phyloP scores from a whole-genome alignment of 2,888 invertebrate genomes.

The Tribolium freemani region DNA sequence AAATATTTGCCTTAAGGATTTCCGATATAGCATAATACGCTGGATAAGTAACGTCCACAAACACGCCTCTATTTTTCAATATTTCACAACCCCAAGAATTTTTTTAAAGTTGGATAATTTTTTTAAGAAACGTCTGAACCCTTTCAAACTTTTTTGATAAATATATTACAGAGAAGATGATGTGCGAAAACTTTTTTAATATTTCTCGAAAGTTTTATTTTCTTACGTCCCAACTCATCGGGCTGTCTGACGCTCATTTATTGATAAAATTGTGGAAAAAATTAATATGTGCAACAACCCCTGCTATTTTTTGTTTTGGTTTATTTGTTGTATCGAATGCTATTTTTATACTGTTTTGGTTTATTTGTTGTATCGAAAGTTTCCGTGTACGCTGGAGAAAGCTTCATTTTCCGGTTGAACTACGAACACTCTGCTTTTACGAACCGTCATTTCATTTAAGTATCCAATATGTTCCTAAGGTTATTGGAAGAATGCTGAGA shows the following conservation, averaged over 20 bases:
- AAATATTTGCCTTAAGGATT: not conserved
- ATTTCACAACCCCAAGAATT: too few species aligned
- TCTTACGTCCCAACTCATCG: not conserved
- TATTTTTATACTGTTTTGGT: not conserved
- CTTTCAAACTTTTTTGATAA: not conserved
- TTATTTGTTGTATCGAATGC: not conserved
- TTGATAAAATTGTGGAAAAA: not conserved
- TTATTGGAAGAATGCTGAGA: not conserved
- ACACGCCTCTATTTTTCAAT: not conserved
- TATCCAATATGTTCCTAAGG: not conserved
- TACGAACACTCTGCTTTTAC: not conserved
- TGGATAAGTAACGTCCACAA: not conserved
- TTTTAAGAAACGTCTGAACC: not conserved
- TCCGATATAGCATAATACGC: not conserved
- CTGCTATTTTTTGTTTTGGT: not conserved
- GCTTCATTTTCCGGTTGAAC: slow-evolving; percentile 23
- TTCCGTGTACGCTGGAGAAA: slow-evolving; percentile 1
- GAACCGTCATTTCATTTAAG: slow-evolving; percentile 1
- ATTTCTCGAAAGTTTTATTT: slow-evolving; percentile 4
- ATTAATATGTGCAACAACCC: not conserved
- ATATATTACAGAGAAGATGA: not conserved
- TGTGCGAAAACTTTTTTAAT: slow-evolving; percentile 27
- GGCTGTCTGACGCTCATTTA: not conserved
- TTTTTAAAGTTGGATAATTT: not conserved
- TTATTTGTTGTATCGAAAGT: not conserved